Percentiles rank a stretch among this genome's conserved stretches.
These are phyloP conservation scores for Crocuta crocuta DNA, from an alignment of 2,113 vertebrate genomes.

Conservation along the genomic window DNA sequence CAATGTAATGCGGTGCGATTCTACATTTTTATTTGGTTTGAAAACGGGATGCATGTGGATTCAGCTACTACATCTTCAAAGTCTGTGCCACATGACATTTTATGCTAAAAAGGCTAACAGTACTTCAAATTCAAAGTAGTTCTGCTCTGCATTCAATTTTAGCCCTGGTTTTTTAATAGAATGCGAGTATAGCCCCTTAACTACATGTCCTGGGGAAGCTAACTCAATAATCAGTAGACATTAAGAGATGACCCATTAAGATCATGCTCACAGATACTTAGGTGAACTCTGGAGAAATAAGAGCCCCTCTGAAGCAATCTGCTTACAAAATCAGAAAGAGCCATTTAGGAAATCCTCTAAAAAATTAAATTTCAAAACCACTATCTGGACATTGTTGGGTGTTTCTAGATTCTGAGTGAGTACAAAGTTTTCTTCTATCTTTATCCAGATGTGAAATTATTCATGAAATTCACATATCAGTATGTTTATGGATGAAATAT, in stretches of 20 bases:
- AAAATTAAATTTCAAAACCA: conserved; percentile 46
- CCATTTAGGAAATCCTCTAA: conserved; percentile 2
- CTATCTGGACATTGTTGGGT: not conserved
- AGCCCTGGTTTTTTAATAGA: conserved; percentile 58
- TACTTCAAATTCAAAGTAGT: conserved; percentile 68
- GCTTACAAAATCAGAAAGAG: conserved; percentile 38
- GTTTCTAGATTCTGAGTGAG: not conserved
- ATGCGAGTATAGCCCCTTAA: conserved; percentile 61
- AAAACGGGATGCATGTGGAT: conserved; percentile 55
- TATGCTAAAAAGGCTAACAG: conserved; percentile 54
- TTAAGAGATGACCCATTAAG: not conserved
- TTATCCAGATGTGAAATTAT: not conserved
- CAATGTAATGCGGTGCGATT: not conserved
- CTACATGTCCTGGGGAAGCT: conserved; percentile 41
- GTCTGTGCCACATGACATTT: conserved; percentile 60
- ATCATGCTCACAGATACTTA: not conserved
- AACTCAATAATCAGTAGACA: conserved; percentile 26
- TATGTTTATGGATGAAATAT: not conserved
- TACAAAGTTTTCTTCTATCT: not conserved
- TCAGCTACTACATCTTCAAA: conserved; percentile 72
- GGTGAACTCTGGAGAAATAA: not conserved
- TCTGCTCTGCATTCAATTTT: conserved; percentile 70
- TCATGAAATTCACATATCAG: not conserved
- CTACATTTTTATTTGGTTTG: conserved; percentile 48
- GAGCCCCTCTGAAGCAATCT: conserved; percentile 42